Evolutionary conservation across 2,797 vertebrate species (phyloP), one percentile per base, ranked within the genome.

Genomic region (Champsocephalus esox): DNA sequence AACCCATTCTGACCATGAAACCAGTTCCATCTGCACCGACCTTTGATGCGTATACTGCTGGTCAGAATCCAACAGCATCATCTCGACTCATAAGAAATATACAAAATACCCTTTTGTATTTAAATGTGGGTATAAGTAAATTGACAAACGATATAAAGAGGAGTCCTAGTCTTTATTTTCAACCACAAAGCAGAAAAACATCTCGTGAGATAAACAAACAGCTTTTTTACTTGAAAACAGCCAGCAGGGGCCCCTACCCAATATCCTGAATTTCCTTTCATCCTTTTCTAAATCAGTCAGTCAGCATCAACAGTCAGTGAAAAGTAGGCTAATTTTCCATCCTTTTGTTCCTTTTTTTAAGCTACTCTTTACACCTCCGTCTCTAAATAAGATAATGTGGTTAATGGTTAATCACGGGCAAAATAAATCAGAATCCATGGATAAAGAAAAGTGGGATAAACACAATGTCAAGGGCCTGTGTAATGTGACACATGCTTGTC

Each of bases 1-100:
- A 81, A 75, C 34, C 28, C 46, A 24, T 75, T 80, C 55, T 57
- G 48, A 51, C 65, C 21, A 63, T 44, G 34, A 57, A 46, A 10
- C 55, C 57, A 4, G 38, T 32, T 77, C 41, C 28, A 66, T 73
- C 58, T 56, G 44, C 43, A 54, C 32, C 38, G 16, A 55, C 38
- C 63, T 60, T 38, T 1, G 72, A 24, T 43, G 48, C 13, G 51
- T 57, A 11, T 57, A 11, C 16, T n/a, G 49, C 46, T 62, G 52
- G 41, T 73, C 44, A 50, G 16, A 24, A n/a, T 58, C 61, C 77
- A 24, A 17, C 51, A 57, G 21, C 44, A 43, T 57, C 50, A 63
- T 43, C 48, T 24, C 11, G 16, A 55, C 49, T 32, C 44, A 73
- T 64, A 38, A 28, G 4, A 28, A 28, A 28, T 28, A 28, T 28